Base-by-base conservation (phyloP, 2,888 invertebrate genomes). In the Hipparchia sbordonii region DNA sequence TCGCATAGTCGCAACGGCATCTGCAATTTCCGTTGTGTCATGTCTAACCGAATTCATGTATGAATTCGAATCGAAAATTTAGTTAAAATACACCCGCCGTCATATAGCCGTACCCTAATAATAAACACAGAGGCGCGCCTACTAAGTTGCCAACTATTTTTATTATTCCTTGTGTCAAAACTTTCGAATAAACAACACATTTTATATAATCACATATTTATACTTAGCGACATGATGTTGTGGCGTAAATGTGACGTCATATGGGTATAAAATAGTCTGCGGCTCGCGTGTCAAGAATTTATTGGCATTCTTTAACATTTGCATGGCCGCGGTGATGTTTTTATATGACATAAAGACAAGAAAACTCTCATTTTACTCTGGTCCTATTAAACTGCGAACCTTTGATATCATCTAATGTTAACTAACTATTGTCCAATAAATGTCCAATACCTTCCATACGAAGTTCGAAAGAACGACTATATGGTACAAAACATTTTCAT, bases 91-190 rank as follows among this genome's bases (percentile, higher is more conserved):
- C 63, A 33, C 33, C 61, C 56, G 52, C 12, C 67, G 61, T 23
- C 68, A 71, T 73, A 48, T 75, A 71, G 71, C 67, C 61, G 6
- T 51, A 46, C 10, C 66, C 67, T 72, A 71, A 71, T 71, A 71
- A 59, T 72, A 72, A 61, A 65, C 56, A 48, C 46, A 59, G 72
- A 75, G 74, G 73, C 71, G 76, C 73, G 73, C 62, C 73, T 67
- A 72, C 71, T 79, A 76, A 76, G 80, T 76, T 89, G 89, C 90
- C 90, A 89, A 89, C 81, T 84, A 89, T 87, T 89, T 90, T 89
- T 87, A 89, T 85, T 81, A 82, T 79, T 74, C 83, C 79, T 79
- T 82, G 82, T 83, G 81, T 82, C 81, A 83, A 82, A 85, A 81
- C 81, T 82, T 80, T 81, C 79, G 74, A 81, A 84, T 85, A 84